Evolutionary conservation across 2,797 vertebrate species (phyloP), one percentile per base, ranked within the genome.

Genomic region (Buphagus erythrorhynchus): DNA sequence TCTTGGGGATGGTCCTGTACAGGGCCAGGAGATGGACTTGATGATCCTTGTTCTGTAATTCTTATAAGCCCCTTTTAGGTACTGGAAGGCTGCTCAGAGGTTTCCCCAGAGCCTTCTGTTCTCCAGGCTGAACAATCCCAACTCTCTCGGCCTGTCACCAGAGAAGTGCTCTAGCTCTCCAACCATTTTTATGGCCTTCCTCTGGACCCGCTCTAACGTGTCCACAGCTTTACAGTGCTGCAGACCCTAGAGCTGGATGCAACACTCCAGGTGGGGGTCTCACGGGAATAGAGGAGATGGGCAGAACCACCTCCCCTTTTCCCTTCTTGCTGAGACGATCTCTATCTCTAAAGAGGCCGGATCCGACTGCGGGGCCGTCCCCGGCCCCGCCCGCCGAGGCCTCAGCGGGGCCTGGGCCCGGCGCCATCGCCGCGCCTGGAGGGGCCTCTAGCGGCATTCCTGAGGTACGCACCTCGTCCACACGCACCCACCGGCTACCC

Each of bases 401-500:
- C 63, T 26, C n/a, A 19, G 16, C 58, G 48, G 19, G 11, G 45
- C 11, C 5, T 15, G 67, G 22, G 66, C 38, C 6, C 42, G 11
- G 15, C 6, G 6, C 62, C 73, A 33, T 19, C 0, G 42, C 77
- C 19, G 13, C 7, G n/a, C 88, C 74, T 85, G 55, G 77, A 67
- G 92, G 52, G 74, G 66, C 87, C 90, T 15, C 87, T 49, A 36
- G 14, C 16, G 59, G 71, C 59, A 4, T 7, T 38, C 38, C 25
- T 1, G 29, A 17, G 3, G 40, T 24, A 0, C 6, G 8, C 8
- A 0, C 0, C 7, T 10, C 33, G 3, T 0, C 20, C 46, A 0
- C 3, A 3, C 3, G 5, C 59, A 16, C 20, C 28, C 25, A 51
- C 16, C 2, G 29, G 8, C 8, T 6, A 9, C n/a, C 46, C 20